These are phyloP conservation scores for Idris sp. DNA, from an alignment of 1,140 invertebrate species.

Conservation along the genomic window DNA sequence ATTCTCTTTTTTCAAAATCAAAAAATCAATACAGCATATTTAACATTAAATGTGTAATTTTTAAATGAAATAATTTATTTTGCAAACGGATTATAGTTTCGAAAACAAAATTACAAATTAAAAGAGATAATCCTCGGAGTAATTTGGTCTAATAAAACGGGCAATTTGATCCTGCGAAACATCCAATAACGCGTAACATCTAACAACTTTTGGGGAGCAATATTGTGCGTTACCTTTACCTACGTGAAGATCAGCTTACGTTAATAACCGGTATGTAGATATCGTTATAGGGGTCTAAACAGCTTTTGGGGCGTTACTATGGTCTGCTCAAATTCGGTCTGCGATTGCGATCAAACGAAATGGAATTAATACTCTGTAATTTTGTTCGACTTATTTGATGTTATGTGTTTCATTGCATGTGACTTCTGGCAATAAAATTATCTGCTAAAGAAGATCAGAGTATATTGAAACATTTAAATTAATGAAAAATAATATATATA, in stretches of 20 bases:
- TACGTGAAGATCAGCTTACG: slow-evolving; percentile 64
- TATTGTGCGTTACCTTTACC: slow-evolving; percentile 65
- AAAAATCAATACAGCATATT: too few relatives aligned
- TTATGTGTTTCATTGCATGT: too few relatives aligned
- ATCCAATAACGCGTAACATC: slow-evolving; percentile 57
- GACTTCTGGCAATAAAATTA: too few relatives aligned
- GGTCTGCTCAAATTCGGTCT: slow-evolving; percentile 57
- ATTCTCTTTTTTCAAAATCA: too few relatives aligned
- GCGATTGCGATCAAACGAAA: slow-evolving; percentile 49
- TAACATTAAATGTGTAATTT: too few relatives aligned
- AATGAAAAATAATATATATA: too few relatives aligned
- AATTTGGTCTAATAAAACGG: slow-evolving; percentile 50
- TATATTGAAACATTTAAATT: too few relatives aligned
- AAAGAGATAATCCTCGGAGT: slow-evolving; percentile 47
- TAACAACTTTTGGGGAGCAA: slow-evolving; percentile 49
- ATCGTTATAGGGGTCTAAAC: slow-evolving; percentile 47
- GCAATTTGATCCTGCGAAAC: slow-evolving; percentile 57
- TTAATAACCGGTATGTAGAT: slow-evolving; percentile 63
- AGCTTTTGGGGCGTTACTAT: slow-evolving; percentile 62
- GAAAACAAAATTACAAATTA: slow-evolving; percentile 7
- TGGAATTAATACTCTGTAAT: slow-evolving; percentile 28
- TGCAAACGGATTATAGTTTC: too few relatives aligned
- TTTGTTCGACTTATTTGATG: too few relatives aligned
- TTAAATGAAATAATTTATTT: too few relatives aligned
- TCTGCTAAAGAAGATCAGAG: too few relatives aligned